Evolutionary conservation across 2,113 vertebrate genomes (phyloP).

Genomic region (Naja naja): DNA sequence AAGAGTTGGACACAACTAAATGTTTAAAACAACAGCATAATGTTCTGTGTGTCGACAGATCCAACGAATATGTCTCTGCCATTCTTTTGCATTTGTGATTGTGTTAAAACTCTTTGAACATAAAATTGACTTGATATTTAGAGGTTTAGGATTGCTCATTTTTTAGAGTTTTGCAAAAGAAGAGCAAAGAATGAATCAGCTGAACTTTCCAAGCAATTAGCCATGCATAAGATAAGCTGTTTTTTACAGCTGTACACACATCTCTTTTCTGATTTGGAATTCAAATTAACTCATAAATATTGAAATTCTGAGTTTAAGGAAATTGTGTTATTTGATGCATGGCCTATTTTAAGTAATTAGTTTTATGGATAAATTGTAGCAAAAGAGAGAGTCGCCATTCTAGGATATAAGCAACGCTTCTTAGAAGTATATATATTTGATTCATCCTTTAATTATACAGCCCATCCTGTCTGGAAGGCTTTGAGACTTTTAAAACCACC

Average conservation of each 20-base stretch:
- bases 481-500: neutral
- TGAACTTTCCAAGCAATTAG: conserved; percentile 60
- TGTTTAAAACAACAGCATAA: neutral
- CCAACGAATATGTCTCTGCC: neutral
- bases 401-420: neutral
- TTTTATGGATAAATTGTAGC: conserved; percentile 39
- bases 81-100: neutral
- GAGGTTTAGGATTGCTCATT: conserved; percentile 20
- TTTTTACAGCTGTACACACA: conserved; percentile 54
- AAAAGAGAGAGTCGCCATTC: conserved; percentile 17
- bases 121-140: conserved; percentile 17
- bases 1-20: neutral
- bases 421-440: neutral
- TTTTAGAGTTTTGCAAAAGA: conserved; percentile 32
- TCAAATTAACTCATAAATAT: conserved; percentile 71
- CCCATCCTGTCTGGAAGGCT: neutral
- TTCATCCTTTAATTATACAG: conserved; percentile 6
- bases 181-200: conserved; percentile 33
- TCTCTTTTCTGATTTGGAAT: conserved; percentile 60
- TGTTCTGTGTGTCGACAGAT: neutral
- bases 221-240: conserved; percentile 61
- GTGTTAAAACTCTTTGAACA: conserved; percentile 32
- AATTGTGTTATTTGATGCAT: conserved; percentile 54
- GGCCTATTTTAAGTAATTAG: conserved; percentile 56
- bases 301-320: conserved; percentile 62